Conservation (phyloP, 2,113 vertebrate genomes). For the Morone saxatilis region DNA sequence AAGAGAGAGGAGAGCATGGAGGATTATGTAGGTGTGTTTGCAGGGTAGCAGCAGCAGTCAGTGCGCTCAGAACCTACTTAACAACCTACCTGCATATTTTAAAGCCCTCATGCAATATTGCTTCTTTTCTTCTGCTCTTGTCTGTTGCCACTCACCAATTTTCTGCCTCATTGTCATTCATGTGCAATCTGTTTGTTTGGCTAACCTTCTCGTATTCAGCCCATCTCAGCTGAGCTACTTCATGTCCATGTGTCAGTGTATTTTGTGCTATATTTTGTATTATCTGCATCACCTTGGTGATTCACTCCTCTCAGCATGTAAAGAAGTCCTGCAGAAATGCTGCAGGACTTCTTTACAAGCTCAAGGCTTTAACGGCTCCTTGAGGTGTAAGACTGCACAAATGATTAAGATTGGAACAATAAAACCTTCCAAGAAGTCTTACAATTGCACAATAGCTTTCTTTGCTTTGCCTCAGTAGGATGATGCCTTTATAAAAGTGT, state of each 20-base stretch:
- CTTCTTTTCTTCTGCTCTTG: constrained; percentile 58
- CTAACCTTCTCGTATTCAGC: constrained; percentile 70
- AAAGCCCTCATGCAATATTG: constrained; percentile 79
- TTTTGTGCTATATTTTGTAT: constrained; percentile 65
- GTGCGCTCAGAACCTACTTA: constrained; percentile 61
- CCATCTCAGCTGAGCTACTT: constrained; percentile 63
- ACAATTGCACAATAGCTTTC: constrained; percentile 39
- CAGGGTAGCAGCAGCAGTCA: constrained; percentile 39
- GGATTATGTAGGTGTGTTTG: constrained; percentile 55
- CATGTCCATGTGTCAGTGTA: constrained; percentile 63
- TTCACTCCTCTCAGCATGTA: constrained; percentile 41
- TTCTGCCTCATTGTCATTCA: constrained; percentile 82
- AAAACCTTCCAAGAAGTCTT: constrained; percentile 49
- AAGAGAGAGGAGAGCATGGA: constrained; percentile 24
- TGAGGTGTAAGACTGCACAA: constrained; percentile 52
- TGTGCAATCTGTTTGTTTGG: constrained; percentile 79
- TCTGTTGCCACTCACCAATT: constrained; percentile 76
- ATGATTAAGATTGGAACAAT: constrained; percentile 60
- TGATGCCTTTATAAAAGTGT: constrained; percentile 39
- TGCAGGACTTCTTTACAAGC: constrained; percentile 52
- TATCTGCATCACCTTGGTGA: constrained; percentile 56
- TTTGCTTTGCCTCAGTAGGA: constrained; percentile 35
- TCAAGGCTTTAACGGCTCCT: constrained; percentile 59
- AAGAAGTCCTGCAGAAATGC: constrained; percentile 12
- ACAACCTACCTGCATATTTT: constrained; percentile 79